These are phyloP conservation scores for Eustalomyia histrio DNA, from an alignment of 2,888 invertebrate genomes.

Conservation along the genomic window DNA sequence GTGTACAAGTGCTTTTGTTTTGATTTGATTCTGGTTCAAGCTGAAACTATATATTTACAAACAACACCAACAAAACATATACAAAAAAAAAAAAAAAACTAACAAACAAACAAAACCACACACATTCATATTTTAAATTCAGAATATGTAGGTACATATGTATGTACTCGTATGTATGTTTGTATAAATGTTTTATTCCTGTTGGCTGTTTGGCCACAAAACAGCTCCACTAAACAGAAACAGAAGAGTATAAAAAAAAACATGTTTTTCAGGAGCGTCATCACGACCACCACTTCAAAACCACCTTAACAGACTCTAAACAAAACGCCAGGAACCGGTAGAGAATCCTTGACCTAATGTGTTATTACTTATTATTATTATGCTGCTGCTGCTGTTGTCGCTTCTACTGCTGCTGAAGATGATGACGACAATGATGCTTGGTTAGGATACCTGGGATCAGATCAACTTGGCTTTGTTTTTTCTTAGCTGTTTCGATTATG, in stretches of 20 bases:
- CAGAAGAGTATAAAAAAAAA: slow-evolving; percentile 39
- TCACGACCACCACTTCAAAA: slow-evolving; percentile 32
- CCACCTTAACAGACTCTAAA: slow-evolving; percentile 52
- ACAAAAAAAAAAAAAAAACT: too few relatives aligned
- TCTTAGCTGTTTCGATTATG: slow-evolving; percentile 59
- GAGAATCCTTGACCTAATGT: slow-evolving; percentile 78
- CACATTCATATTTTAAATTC: slow-evolving; percentile 28
- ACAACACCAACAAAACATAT: slow-evolving; percentile 4
- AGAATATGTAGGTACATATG: slow-evolving; percentile 32
- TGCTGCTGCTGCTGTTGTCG: slow-evolving; percentile 12
- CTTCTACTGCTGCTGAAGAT: not conserved
- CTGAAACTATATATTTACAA: slow-evolving; percentile 9
- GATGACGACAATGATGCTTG: slow-evolving; percentile 30
- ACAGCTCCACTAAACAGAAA: not conserved
- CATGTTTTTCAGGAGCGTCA: slow-evolving; percentile 62
- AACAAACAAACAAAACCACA: slow-evolving; percentile 24
- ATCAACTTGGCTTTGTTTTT: slow-evolving; percentile 44
- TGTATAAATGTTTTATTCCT: slow-evolving; percentile 11
- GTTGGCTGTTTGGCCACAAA: slow-evolving; percentile 3
- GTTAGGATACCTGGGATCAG: slow-evolving; percentile 54
- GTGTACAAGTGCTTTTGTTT: slow-evolving; percentile 7
- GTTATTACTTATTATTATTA: slow-evolving; percentile 68
- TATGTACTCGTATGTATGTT: slow-evolving; percentile 28
- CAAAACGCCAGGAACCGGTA: slow-evolving; percentile 72
- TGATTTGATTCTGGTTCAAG: slow-evolving; percentile 41